Percentiles rank a stretch among this genome's conserved stretches.
Conservation (phyloP, 2,888 invertebrate species). For the Teinopalpus imperialis region DNA sequence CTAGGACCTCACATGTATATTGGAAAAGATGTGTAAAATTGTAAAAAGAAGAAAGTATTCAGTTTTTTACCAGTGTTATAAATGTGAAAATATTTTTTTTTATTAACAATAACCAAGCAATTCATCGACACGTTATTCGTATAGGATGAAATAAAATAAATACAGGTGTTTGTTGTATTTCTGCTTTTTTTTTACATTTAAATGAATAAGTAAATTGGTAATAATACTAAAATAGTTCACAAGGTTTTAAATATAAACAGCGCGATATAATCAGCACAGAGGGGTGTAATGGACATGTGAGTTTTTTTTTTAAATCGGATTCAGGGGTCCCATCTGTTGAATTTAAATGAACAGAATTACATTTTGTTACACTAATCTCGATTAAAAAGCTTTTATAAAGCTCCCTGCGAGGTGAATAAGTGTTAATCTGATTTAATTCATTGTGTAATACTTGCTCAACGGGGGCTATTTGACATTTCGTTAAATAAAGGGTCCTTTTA, state of each 20-base stretch:
- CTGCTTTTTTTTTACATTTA: no score
- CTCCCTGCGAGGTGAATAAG: conserved; percentile 59
- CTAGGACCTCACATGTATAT: no score
- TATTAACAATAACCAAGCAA: no score
- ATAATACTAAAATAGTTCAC: no score
- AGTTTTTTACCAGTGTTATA: no score
- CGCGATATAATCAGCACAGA: conserved; percentile 17
- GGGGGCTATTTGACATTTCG: conserved; percentile 61
- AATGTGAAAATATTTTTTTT: no score
- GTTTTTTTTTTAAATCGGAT: conserved; percentile 58
- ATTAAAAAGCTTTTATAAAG: conserved; percentile 69
- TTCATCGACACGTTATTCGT: no score
- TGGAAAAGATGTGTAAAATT: no score
- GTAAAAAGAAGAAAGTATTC: no score
- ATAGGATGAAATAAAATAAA: no score
- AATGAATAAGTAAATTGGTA: no score
- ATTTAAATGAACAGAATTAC: conserved; percentile 72
- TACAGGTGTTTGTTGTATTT: no score
- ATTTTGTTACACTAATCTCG: conserved; percentile 74
- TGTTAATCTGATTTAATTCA: conserved; percentile 79
- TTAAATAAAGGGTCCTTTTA: conserved; percentile 44
- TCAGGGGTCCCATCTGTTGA: conserved; percentile 60
- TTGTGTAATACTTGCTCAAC: conserved; percentile 62
- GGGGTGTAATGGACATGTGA: conserved; percentile 31
- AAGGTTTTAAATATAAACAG: background rate